phyloP scores from a whole-genome alignment of 2,113 vertebrate genomes.

The Nycticorax nycticorax region DNA sequence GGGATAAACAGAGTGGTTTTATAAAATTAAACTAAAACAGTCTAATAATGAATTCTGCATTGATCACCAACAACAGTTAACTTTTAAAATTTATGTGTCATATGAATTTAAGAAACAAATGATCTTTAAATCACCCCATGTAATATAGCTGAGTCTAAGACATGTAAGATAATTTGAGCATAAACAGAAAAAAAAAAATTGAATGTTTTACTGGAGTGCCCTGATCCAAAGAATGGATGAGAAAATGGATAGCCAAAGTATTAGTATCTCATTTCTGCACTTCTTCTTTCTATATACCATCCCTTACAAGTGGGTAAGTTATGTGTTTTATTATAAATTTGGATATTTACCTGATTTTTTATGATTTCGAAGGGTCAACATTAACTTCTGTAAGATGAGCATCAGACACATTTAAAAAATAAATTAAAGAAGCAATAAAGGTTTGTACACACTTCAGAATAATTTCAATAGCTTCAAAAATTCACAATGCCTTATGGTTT shows the following conservation, averaged over 20 bases:
- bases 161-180: not conserved
- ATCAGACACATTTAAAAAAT: not conserved
- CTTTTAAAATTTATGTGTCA: not conserved
- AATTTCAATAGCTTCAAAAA: not conserved
- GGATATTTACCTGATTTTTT: not conserved
- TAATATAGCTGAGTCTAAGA: not conserved
- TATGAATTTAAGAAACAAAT: not conserved
- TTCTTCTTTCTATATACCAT: not conserved
- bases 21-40: not conserved
- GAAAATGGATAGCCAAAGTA: not conserved
- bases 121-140: not conserved
- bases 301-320: not conserved
- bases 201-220: not conserved
- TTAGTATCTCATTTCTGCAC: not conserved
- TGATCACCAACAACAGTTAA: not conserved
- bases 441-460: not conserved
- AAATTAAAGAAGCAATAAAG: not conserved
- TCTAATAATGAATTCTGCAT: not conserved
- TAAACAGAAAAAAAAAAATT: not conserved
- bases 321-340: not conserved
- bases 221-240: not conserved
- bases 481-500: not conserved
- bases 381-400: fast-evolving
- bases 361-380: not conserved
- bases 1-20: not conserved